A percentile compares a stretch with the other conserved stretches of the same genome.
phyloP scores from a whole-genome alignment of 2,113 vertebrate species.

The Grantiella picta region DNA sequence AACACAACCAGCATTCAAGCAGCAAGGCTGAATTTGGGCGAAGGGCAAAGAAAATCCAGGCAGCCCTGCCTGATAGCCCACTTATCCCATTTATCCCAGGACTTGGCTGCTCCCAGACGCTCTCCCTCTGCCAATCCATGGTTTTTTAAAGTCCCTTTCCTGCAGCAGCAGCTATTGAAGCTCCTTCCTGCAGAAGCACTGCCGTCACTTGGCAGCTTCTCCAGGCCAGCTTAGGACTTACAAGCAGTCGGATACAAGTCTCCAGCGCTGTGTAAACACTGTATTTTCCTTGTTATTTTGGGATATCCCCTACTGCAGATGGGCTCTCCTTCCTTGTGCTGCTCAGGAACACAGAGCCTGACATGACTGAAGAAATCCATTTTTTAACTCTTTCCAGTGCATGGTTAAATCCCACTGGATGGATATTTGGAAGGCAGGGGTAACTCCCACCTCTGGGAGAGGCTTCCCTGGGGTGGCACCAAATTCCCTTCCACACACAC shows the following conservation, averaged over 20 bases:
- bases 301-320: constrained; percentile 21
- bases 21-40: not conserved
- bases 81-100: not conserved
- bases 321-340: not conserved
- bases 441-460: not conserved
- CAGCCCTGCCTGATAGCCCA: too few relatives aligned
- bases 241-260: not conserved
- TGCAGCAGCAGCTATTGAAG: not conserved
- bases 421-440: not conserved
- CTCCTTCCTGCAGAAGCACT: not conserved
- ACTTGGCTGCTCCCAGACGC: not conserved
- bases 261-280: not conserved
- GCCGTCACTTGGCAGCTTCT: constrained; percentile 5
- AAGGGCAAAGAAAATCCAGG: not conserved
- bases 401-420: not conserved
- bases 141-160: not conserved
- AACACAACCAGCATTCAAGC: not conserved
- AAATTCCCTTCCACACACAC: not conserved
- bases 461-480: not conserved
- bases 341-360: not conserved
- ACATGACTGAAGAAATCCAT: rapidly evolving
- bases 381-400: not conserved
- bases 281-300: constrained; percentile 2
- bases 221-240: not conserved
- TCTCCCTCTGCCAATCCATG: not conserved